These are phyloP conservation scores for Hiodon alosoides DNA, from an alignment of 2,113 vertebrate genomes.

Conservation along the genomic window DNA sequence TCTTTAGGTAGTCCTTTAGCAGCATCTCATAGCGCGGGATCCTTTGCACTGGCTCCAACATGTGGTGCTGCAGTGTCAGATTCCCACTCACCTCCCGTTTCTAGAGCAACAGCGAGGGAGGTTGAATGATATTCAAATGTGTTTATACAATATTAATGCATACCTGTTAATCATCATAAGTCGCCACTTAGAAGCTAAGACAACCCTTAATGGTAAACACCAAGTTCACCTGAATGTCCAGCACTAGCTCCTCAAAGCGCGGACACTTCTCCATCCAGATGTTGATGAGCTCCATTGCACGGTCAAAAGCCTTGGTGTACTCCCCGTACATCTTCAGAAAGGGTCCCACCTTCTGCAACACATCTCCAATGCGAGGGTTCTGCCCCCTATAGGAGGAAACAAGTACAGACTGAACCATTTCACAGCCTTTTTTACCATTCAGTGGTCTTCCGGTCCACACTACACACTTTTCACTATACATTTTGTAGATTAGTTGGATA, in stretches of 20 bases:
- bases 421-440: not conserved
- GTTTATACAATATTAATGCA: too few species aligned
- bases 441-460: not conserved
- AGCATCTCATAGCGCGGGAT: conserved; percentile 93
- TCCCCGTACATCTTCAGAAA: conserved; percentile 87
- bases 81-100: conserved; percentile 90
- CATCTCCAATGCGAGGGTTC: conserved; percentile 71
- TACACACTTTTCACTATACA: too few species aligned
- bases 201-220: not conserved
- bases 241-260: conserved; percentile 69
- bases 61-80: conserved; percentile 92
- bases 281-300: conserved; percentile 71
- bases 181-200: too few species aligned
- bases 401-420: not conserved
- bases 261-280: conserved; percentile 72
- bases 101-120: conserved; percentile 45
- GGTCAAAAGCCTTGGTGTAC: conserved; percentile 74
- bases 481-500: too few species aligned
- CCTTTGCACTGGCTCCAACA: conserved; percentile 94
- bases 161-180: too few species aligned
- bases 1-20: conserved; percentile 92
- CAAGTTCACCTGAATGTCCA: conserved; percentile 68
- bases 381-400: conserved; percentile 50
- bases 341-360: conserved; percentile 76
- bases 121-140: too few species aligned